These are phyloP conservation scores for Heteromurus nitidus DNA, from an alignment of 2,888 invertebrate genomes.

Conservation along the genomic window DNA sequence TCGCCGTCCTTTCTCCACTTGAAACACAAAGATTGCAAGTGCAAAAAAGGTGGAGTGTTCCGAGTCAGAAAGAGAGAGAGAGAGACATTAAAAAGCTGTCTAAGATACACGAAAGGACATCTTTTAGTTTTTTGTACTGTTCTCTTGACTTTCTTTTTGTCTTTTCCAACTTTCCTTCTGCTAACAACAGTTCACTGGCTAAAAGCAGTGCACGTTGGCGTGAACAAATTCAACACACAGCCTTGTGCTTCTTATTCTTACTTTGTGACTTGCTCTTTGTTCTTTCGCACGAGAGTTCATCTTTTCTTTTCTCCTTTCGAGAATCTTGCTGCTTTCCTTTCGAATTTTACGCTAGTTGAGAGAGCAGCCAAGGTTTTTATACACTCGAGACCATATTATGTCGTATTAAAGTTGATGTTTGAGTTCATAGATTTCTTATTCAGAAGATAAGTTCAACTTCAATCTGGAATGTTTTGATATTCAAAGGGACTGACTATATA, in stretches of 20 bases:
- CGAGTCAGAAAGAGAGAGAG: not conserved
- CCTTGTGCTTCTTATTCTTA: not conserved
- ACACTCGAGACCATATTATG: not conserved
- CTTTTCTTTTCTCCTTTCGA: not conserved
- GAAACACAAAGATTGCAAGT: not conserved
- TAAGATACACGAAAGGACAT: not conserved
- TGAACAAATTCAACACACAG: too few relatives aligned
- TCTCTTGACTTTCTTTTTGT: not conserved
- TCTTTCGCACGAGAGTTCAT: not conserved
- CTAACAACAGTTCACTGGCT: too few relatives aligned
- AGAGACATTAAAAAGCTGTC: not conserved
- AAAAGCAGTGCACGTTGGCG: too few relatives aligned
- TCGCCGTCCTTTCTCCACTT: slow-evolving; percentile 7
- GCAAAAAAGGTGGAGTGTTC: not conserved
- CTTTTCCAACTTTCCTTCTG: too few relatives aligned
- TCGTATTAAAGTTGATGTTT: slow-evolving; percentile 3
- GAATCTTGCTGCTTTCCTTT: not conserved
- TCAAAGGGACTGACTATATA: not conserved
- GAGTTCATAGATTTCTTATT: not conserved
- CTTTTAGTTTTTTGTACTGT: not conserved
- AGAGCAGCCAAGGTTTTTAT: not conserved
- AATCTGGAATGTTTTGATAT: not conserved
- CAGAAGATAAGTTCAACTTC: not conserved
- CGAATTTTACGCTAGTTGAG: not conserved
- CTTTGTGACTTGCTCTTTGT: not conserved